phyloP scores from a whole-genome alignment of 2,113 vertebrate genomes.

The Prionailurus bengalensis region DNA sequence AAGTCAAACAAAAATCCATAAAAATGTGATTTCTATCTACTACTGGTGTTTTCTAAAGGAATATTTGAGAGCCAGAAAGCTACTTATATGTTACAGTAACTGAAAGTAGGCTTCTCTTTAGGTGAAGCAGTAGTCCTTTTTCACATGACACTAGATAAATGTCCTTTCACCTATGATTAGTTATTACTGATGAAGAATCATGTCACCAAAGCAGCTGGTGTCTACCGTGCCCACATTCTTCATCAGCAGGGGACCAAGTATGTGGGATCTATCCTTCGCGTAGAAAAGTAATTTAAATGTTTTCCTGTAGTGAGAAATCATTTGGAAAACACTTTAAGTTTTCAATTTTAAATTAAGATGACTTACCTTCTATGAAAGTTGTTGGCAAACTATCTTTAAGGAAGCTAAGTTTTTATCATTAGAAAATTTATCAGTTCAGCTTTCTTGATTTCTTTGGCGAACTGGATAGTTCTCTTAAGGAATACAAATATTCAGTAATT shows the following conservation, averaged over 20 bases:
- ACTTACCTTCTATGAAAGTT: not conserved
- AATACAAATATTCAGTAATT: not conserved
- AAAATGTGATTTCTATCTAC: not conserved
- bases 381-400: not conserved
- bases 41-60: not conserved
- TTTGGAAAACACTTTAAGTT: not conserved
- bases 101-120: conserved; percentile 8
- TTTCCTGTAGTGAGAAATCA: not conserved
- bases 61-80: not conserved
- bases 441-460: not conserved
- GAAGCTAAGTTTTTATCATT: not conserved
- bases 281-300: not conserved
- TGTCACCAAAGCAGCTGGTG: not conserved
- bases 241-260: not conserved
- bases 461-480: not conserved
- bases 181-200: not conserved
- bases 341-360: not conserved
- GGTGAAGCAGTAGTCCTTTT: not conserved
- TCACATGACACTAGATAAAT: not conserved
- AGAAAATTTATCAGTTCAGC: not conserved
- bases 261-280: not conserved
- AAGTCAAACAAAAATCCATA: not conserved
- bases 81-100: not conserved
- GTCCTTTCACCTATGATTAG: not conserved
- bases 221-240: not conserved